Evolutionary conservation across 2,113 vertebrate genomes (phyloP).

Genomic region (Etheostoma cragini): DNA sequence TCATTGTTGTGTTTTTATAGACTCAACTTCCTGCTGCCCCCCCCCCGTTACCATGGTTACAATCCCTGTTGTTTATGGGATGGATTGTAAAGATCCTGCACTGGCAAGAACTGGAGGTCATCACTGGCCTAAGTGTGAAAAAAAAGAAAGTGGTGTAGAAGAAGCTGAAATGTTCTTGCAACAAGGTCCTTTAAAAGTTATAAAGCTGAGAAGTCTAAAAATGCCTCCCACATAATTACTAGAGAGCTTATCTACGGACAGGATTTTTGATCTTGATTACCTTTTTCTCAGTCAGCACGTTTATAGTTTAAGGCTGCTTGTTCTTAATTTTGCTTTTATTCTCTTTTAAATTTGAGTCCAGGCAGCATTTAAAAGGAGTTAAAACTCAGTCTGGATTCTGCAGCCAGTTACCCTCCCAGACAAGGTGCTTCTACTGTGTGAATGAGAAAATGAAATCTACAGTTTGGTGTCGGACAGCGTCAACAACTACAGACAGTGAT

Average conservation of each 20-base stretch:
- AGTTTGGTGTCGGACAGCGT: conserved; percentile 35
- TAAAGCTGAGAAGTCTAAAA: neutral
- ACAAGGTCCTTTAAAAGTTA: neutral
- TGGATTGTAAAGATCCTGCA: conserved; percentile 46
- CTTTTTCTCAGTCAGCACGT: neutral
- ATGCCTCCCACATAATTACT: neutral
- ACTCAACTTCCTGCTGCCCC: conserved; percentile 76
- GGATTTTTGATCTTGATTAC: neutral
- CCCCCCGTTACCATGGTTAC: conserved; percentile 66
- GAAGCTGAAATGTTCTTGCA: neutral
- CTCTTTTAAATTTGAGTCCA: neutral
- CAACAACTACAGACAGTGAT: conserved; percentile 17
- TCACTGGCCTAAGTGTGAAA: conserved; percentile 17
- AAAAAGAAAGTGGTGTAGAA: neutral
- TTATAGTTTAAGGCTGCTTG: neutral
- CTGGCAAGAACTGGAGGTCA: conserved; percentile 7
- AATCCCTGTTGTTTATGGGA: conserved; percentile 66
- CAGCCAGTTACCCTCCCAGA: neutral
- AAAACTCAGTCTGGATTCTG: neutral
- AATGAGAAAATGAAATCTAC: conserved; percentile 51
- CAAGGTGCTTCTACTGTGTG: conserved; percentile 10
- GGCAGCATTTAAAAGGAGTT: neutral
- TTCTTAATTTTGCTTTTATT: neutral
- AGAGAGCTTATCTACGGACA: neutral
- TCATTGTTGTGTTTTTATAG: conserved; percentile 85